Conservation (phyloP, 37 sponge, comb jelly and placozoan genomes). For the Agelas oroides region DNA sequence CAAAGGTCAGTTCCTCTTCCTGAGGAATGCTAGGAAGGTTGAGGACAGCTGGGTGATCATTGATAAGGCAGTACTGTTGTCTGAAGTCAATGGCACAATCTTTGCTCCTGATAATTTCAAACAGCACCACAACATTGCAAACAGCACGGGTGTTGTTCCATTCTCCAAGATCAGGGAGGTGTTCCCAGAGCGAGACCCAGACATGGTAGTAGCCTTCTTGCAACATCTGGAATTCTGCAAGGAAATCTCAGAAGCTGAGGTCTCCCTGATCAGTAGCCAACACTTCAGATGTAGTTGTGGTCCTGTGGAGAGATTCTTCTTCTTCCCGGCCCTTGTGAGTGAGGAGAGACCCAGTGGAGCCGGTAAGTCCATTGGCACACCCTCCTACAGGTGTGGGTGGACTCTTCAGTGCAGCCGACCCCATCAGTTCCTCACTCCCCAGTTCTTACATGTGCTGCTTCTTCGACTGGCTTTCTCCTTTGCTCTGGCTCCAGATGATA, state of each 20-base stretch:
- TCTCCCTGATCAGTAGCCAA: not conserved
- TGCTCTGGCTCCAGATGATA: not conserved
- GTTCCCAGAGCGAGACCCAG: not conserved
- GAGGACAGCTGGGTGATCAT: conserved; percentile 25
- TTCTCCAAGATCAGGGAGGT: not conserved
- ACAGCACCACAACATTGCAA: not conserved
- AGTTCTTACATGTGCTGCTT: conserved; percentile 2
- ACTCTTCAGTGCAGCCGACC: not conserved
- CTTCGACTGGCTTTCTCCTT: not conserved
- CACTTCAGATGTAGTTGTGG: not conserved
- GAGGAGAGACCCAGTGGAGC: not conserved
- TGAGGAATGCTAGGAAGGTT: conserved; percentile 1
- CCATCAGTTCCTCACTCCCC: not conserved
- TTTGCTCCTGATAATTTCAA: not conserved
- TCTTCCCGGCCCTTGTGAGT: conserved; percentile 19
- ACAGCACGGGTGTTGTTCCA: not conserved
- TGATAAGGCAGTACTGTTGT: not conserved
- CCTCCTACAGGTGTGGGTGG: conserved; percentile 24
- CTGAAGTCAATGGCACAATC: not conserved
- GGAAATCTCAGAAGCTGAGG: not conserved
- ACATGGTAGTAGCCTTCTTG: not conserved
- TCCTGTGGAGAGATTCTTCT: not conserved
- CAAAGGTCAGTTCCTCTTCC: conserved; percentile 13
- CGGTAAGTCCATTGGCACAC: not conserved
- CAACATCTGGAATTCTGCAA: conserved; percentile 21